Percentiles rank a stretch among this genome's conserved stretches.
Evolutionary conservation across 1,140 invertebrate species (phyloP).

Genomic region (Mycetomoellerius zeteki): DNA sequence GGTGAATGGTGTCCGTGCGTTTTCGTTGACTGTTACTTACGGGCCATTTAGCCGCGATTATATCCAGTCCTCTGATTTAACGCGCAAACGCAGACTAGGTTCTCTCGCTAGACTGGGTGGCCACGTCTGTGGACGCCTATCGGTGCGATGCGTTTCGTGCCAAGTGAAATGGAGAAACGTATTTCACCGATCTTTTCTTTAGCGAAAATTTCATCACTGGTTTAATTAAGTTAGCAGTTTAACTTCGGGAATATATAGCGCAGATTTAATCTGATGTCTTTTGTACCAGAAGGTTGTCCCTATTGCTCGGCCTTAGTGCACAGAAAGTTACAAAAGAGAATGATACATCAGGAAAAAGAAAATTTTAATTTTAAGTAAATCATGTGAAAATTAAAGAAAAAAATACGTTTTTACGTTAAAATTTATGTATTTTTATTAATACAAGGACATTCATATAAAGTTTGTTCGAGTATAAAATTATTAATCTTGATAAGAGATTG

Average conservation of each 20-base stretch:
- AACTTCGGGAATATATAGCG: conserved; percentile 39
- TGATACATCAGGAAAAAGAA: not conserved
- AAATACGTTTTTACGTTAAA: not conserved
- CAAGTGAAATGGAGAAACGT: conserved; percentile 26
- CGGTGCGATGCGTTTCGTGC: conserved; percentile 6
- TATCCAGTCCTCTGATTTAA: conserved; percentile 72
- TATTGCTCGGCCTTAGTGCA: not conserved
- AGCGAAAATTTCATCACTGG: conserved; percentile 57
- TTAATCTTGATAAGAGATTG: not conserved
- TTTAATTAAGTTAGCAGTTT: conserved; percentile 50
- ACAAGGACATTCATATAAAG: not conserved
- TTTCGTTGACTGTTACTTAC: conserved; percentile 77
- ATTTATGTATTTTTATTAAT: not conserved
- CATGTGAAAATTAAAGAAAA: not conserved
- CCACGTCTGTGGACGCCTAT: conserved; percentile 16
- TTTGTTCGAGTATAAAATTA: not conserved
- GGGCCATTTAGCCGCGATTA: conserved; percentile 78
- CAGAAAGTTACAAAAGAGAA: conserved; percentile 11
- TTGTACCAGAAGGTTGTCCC: conserved; percentile 7
- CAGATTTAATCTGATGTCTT: conserved; percentile 49
- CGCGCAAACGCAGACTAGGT: conserved; percentile 58
- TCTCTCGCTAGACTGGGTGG: conserved; percentile 31
- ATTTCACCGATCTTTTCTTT: conserved; percentile 44
- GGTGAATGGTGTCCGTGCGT: conserved; percentile 65
- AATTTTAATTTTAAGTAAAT: not conserved